A percentile compares a stretch with the other conserved stretches of the same genome.
phyloP scores from a whole-genome alignment of 1,140 invertebrate genomes.

The Amyelois transitella region DNA sequence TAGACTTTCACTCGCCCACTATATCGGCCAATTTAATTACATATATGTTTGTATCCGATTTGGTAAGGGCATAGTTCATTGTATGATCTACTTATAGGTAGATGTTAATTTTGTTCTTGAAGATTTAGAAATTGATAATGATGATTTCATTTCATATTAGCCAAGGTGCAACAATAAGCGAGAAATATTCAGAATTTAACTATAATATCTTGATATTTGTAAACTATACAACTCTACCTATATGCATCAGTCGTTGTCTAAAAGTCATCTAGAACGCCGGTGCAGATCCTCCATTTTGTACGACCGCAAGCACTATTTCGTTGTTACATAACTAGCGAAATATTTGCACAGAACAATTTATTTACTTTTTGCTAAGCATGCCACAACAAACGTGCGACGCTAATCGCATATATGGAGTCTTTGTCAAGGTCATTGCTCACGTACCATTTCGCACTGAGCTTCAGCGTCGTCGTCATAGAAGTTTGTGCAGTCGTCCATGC shows the following conservation, averaged over 20 bases:
- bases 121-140: no score
- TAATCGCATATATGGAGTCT: neutral
- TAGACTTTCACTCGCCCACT: slow-evolving; percentile 20
- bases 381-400: neutral
- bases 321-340: slow-evolving; percentile 34
- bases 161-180: no score
- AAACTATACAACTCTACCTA: no score
- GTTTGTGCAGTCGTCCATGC: slow-evolving; percentile 63
- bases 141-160: no score
- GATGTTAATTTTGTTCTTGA: no score
- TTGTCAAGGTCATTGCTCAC: slow-evolving; percentile 25
- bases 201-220: no score
- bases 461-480: slow-evolving; percentile 70
- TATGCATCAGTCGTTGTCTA: neutral
- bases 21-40: neutral
- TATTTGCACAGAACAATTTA: slow-evolving; percentile 1
- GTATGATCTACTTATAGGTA: no score
- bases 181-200: no score
- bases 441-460: slow-evolving; percentile 68
- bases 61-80: no score
- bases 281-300: slow-evolving; percentile 45
- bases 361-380: neutral
- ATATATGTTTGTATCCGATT: neutral
- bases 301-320: slow-evolving; percentile 21
- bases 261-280: neutral